Conservation (phyloP, 2,888 invertebrate genomes). For the Tipula lateralis region DNA sequence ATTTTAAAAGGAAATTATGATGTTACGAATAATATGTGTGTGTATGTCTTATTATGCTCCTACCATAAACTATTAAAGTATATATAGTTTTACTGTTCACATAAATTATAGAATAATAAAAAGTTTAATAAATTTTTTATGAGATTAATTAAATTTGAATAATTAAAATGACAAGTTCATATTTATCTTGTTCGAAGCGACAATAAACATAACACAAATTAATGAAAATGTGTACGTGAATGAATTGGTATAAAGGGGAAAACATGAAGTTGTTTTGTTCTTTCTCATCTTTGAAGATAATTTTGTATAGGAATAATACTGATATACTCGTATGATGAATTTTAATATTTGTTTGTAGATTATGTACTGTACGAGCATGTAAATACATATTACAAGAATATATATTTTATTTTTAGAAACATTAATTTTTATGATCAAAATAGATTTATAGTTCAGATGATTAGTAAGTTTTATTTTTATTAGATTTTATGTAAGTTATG, state of each 20-base stretch:
- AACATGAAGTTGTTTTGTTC: neutral
- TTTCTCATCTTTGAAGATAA: neutral
- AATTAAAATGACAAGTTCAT: slow-evolving; percentile 11
- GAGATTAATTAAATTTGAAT: neutral
- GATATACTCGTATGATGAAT: neutral
- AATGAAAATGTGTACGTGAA: neutral
- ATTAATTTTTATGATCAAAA: neutral
- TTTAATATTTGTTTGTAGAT: neutral
- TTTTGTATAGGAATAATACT: neutral
- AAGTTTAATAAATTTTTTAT: neutral
- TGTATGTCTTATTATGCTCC: neutral
- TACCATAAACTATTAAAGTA: no score
- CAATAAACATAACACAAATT: neutral
- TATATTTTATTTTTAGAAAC: neutral
- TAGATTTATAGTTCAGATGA: neutral
- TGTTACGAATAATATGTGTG: neutral
- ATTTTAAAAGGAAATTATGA: neutral
- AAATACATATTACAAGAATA: no score
- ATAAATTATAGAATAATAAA: no score
- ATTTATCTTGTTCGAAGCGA: neutral
- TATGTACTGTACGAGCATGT: neutral
- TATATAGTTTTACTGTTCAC: neutral
- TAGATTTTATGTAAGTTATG: neutral
- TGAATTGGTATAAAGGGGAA: neutral
- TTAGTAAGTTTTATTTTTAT: neutral